A percentile compares a stretch with the other conserved stretches of the same genome.
Conservation (phyloP, 92 coral and sea anemone genomes). For the Porites lobata region DNA sequence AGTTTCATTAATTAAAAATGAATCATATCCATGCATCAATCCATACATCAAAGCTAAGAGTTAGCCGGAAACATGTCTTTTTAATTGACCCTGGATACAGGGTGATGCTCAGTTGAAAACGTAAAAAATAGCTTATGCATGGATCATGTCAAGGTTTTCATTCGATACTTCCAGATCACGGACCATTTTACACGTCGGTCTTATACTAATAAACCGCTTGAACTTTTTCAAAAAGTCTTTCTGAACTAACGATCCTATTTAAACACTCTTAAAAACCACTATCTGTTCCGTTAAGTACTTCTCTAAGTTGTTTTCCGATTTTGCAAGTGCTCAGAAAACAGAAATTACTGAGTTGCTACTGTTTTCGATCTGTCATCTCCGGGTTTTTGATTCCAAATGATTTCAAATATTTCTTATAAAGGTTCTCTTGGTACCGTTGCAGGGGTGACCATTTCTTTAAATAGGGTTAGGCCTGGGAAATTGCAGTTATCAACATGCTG, state of each 20-base stretch:
- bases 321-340: background rate
- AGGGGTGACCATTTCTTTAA: too few relatives aligned
- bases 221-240: background rate
- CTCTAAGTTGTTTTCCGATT: background rate
- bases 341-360: background rate
- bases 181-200: background rate
- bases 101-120: too few relatives aligned
- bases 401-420: background rate
- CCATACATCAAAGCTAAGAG: too few relatives aligned
- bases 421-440: background rate
- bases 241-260: background rate
- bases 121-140: too few relatives aligned
- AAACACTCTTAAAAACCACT: background rate
- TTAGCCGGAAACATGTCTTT: too few relatives aligned
- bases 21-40: too few relatives aligned
- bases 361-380: background rate
- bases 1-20: too few relatives aligned
- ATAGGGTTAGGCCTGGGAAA: too few relatives aligned
- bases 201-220: background rate
- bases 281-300: background rate
- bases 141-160: too few relatives aligned
- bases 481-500: too few relatives aligned
- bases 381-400: background rate
- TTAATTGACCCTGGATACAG: too few relatives aligned
- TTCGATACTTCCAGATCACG: background rate